Percentiles rank a stretch among this genome's conserved stretches.
These are phyloP conservation scores for Halcyon malimbica DNA, from an alignment of 2,113 vertebrate species.

Conservation along the genomic window DNA sequence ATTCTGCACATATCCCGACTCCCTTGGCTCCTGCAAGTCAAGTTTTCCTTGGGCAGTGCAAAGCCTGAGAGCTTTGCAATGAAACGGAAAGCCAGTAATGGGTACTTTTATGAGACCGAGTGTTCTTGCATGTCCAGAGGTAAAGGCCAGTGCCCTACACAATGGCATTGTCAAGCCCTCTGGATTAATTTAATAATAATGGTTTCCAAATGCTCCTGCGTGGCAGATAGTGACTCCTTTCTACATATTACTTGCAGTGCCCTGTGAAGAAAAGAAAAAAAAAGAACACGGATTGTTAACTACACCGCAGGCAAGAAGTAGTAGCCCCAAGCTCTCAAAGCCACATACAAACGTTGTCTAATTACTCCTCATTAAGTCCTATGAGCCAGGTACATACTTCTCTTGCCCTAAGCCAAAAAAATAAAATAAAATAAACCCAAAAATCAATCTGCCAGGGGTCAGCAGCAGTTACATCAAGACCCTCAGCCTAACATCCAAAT, in stretches of 20 bases:
- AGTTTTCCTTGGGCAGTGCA: not conserved
- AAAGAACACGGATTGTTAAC: not conserved
- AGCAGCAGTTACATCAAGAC: not conserved
- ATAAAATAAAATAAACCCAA: not conserved
- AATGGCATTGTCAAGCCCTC: not conserved
- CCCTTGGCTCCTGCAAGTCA: not conserved
- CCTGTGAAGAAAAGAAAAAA: not conserved
- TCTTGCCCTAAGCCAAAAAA: not conserved
- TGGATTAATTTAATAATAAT: not conserved
- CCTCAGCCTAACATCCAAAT: not conserved
- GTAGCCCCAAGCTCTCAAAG: not conserved
- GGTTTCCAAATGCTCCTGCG: not conserved
- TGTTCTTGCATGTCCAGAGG: not conserved
- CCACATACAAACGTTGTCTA: not conserved
- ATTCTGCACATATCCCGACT: fast-evolving
- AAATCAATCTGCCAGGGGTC: not conserved
- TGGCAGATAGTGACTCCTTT: not conserved
- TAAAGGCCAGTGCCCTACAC: not conserved
- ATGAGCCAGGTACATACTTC: not conserved
- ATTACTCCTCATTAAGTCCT: conserved; percentile 14
- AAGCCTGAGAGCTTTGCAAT: fast-evolving
- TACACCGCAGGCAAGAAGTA: not conserved
- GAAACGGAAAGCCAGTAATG: not conserved
- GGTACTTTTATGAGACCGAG: not conserved
- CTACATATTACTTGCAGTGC: not conserved